Evolutionary conservation across 35 echinoderm and acorn worm species (phyloP), one percentile per base, ranked within the genome.

Genomic region (Lytechinus variegatus): DNA sequence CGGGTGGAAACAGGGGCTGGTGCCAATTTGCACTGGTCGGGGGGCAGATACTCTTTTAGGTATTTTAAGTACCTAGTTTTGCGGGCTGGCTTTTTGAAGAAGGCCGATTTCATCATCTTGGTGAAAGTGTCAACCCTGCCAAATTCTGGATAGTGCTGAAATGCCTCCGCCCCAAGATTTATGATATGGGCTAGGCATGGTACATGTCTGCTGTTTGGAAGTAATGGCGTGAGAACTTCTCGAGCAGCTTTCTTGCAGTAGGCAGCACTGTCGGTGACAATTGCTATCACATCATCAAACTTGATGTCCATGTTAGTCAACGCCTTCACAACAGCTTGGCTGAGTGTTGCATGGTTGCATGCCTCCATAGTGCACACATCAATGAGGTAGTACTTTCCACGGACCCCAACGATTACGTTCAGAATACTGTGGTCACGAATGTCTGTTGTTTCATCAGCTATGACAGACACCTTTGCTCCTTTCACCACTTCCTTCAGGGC

Each of bases 401-500:
- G 87, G 8, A 95, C 87, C 9, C 97, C 89, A 24, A 55, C 97
- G 66, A 97, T 61, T 53, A 97, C 95, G 54, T 97, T 97, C 13
- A 96, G 58, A 71, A 97, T 96, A 56, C 97, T 97, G 28, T 94
- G 52, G 54, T 97, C 97, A 16, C 95, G 51, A 11, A 96, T 91
- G 58, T 96, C 97, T 52, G 97, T 97, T 29, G 97, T 97, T 89
- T n/a, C n/a, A n/a, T n/a, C n/a, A n/a, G n/a, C n/a, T n/a, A n/a
- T n/a, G n/a, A n/a, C n/a, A n/a, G n/a, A n/a, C n/a, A n/a, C n/a
- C n/a, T n/a, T 96, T 53, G 52, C 53, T 19, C 71, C 95, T 94
- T 95, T 95, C 1, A 97, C 24, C 28, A 94, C 21, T 52, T 96
- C 52, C 86, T 95, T 95, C 57, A 97, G 44, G 16, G 95, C 95